Base-by-base conservation (phyloP, 2,113 vertebrate species). In the Myrmecophaga tridactyla region DNA sequence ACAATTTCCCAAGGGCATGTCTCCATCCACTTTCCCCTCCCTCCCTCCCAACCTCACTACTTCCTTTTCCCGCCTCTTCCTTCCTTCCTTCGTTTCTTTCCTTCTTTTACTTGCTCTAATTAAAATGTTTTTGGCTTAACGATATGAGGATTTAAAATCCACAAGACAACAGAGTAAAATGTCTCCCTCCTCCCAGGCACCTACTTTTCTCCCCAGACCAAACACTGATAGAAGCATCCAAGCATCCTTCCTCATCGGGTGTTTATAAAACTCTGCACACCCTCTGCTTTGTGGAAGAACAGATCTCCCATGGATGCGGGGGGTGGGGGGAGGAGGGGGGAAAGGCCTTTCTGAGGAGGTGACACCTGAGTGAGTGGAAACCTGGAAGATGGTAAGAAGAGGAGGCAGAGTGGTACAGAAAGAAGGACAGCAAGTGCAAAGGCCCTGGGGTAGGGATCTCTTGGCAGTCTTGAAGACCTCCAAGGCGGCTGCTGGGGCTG, bases 41-140 rank as follows among this genome's bases (percentile, higher is more conserved):
- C 8, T n/a, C 17, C 51, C 23, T 25, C 9, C n/a, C n/a, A n/a
- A n/a, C n/a, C n/a, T n/a, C n/a, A n/a, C n/a, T n/a, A n/a, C n/a
- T n/a, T n/a, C n/a, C n/a, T n/a, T 4, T 14, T 23, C 29, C 51
- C 10, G 11, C 13, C 11, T 15, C 7, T 15, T 27, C 4, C 15
- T 27, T 13, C 5, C 29, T 29, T 29, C 15, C 1, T 15, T 18
- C 27, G 31, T 67, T 13, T 23, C 14, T 67, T 69, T 62, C 20
- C 3, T 78, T 62, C 20, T 78, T 86, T 88, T n/a, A 70, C 80
- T 95, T 96, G 31, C 69, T 51, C 86, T 95, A 76, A 58, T 86
- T 92, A 31, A 91, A 53, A 46, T 4, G 12, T 29, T 5, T 82
- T 89, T 83, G 14, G 29, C n/a, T 85, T 58, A 84, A 36, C 58